Conservation (phyloP, 2,888 invertebrate genomes). For the Yponomeuta plumbellus region DNA sequence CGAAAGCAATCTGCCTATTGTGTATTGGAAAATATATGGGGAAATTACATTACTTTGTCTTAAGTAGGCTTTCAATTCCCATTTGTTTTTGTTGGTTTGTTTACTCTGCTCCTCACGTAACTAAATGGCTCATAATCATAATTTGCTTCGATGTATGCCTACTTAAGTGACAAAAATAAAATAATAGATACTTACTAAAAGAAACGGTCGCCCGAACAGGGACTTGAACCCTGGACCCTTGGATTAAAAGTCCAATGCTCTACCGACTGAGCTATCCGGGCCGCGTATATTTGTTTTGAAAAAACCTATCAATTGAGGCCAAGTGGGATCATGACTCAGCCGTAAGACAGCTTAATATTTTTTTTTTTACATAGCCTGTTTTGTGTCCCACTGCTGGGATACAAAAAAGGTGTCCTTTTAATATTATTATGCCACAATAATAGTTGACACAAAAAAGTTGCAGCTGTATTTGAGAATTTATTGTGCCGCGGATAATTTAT, state of each 20-base stretch:
- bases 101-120: not conserved
- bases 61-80: not conserved
- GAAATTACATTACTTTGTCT: slow-evolving; percentile 6
- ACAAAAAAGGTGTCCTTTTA: too few species aligned
- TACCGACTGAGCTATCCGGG: slow-evolving; percentile 28
- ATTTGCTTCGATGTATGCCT: too few species aligned
- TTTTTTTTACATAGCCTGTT: too few species aligned
- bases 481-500: not conserved
- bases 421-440: too few species aligned
- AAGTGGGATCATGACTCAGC: not conserved
- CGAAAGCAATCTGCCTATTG: slow-evolving; percentile 8
- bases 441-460: not conserved
- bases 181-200: too few species aligned
- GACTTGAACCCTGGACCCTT: slow-evolving; percentile 29
- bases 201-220: slow-evolving; percentile 23
- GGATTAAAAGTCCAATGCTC: slow-evolving; percentile 28
- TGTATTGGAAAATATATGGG: slow-evolving; percentile 1
- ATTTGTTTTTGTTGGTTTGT: not conserved
- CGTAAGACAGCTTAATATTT: not conserved
- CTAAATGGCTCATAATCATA: not conserved
- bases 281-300: slow-evolving; percentile 6
- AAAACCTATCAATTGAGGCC: not conserved
- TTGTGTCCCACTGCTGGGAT: too few species aligned
- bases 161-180: too few species aligned
- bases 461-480: not conserved